Conservation (phyloP, 2,113 vertebrate genomes). For the Merops nubicus region DNA sequence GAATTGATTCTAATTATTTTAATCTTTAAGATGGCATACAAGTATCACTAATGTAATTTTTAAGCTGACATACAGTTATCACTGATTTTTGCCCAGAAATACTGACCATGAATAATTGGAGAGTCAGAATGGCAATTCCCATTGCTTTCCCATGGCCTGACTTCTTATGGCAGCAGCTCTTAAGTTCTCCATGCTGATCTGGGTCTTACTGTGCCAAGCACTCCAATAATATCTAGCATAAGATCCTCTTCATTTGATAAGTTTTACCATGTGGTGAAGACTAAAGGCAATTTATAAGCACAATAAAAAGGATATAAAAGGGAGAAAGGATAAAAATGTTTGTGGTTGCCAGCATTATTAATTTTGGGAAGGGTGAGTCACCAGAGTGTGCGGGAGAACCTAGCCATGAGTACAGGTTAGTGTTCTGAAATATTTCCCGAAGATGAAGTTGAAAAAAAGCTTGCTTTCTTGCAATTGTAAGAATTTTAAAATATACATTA, state of each 20-base stretch:
- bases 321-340: neutral
- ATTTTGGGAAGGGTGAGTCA: neutral
- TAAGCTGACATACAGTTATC: neutral
- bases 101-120: neutral
- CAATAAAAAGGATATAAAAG: neutral
- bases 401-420: neutral
- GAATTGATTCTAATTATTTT: neutral
- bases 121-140: neutral
- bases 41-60: neutral
- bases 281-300: neutral
- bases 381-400: rapidly evolving
- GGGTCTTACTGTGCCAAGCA: neutral
- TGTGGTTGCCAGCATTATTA: neutral
- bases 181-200: neutral
- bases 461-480: neutral
- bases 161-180: neutral
- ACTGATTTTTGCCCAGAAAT: neutral
- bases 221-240: neutral
- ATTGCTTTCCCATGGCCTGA: neutral
- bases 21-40: neutral
- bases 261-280: neutral
- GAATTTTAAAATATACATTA: neutral
- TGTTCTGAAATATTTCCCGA: neutral
- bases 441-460: neutral
- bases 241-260: neutral